These are phyloP conservation scores for Dusona sp. DNA, from an alignment of 2,888 invertebrate genomes.

Conservation along the genomic window DNA sequence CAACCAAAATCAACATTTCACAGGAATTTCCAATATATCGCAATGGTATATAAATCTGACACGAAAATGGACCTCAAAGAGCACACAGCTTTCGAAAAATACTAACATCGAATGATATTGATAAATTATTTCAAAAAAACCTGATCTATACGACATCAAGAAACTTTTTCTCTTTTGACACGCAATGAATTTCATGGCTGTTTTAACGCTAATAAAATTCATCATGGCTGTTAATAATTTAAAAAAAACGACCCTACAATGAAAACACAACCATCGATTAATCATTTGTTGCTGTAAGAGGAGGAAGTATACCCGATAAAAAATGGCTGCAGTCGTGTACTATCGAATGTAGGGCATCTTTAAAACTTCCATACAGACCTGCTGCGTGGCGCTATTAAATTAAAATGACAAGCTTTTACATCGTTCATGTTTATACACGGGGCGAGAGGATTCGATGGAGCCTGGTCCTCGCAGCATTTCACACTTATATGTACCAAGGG, in stretches of 20 bases:
- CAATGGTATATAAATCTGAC: no score
- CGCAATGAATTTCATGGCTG: background rate
- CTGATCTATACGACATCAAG: background rate
- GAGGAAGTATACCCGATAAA: background rate
- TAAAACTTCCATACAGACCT: conserved; percentile 13
- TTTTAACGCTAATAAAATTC: background rate
- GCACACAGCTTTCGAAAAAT: background rate
- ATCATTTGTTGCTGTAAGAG: background rate
- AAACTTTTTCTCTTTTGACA: background rate
- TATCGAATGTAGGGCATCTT: background rate
- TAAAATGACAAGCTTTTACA: conserved; percentile 74
- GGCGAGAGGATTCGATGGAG: conserved; percentile 43
- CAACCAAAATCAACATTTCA: background rate
- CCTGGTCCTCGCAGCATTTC: conserved; percentile 30
- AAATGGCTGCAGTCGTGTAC: background rate
- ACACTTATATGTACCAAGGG: conserved; percentile 59
- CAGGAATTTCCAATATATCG: no score
- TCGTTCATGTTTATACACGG: conserved; percentile 57
- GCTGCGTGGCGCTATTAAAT: conserved; percentile 73
- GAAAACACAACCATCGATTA: no score
- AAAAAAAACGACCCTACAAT: no score
- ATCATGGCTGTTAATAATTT: background rate
- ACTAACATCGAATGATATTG: background rate
- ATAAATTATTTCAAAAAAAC: background rate
- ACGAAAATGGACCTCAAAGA: background rate